A percentile compares a stretch with the other conserved stretches of the same genome.
Evolutionary conservation across 2,113 vertebrate genomes (phyloP).

Genomic region (Odocoileus hemionus): DNA sequence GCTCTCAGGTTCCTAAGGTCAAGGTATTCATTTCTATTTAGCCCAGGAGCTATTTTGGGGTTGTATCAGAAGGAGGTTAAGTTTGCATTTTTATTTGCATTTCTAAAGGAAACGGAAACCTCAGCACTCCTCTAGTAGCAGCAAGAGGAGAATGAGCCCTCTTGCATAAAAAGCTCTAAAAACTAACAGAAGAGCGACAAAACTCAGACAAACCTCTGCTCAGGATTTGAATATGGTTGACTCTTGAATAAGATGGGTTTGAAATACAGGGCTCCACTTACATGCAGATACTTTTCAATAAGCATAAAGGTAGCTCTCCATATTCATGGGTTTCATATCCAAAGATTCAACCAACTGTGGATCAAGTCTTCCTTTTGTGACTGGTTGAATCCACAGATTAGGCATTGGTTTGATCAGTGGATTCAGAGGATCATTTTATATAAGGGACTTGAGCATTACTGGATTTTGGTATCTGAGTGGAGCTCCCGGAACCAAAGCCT

Average conservation of each 20-base stretch:
- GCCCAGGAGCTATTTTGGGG: background rate
- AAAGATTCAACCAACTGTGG: background rate
- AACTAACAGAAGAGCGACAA: background rate
- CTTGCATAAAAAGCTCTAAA: background rate
- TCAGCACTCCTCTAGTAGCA: background rate
- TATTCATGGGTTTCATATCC: background rate
- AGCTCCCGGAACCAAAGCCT: background rate
- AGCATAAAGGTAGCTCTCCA: background rate
- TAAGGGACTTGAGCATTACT: background rate
- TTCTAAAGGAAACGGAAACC: conserved; percentile 8
- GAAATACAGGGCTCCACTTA: background rate
- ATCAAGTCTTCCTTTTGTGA: background rate
- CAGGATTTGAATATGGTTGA: background rate
- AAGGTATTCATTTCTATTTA: background rate
- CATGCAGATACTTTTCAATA: background rate
- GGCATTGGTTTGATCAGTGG: background rate
- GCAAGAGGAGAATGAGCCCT: background rate
- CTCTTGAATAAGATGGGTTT: background rate
- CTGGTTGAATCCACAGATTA: background rate
- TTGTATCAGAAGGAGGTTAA: background rate
- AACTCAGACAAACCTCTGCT: background rate
- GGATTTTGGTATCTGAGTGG: background rate
- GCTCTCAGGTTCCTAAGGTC: background rate
- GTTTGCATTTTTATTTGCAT: background rate
- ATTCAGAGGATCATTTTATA: background rate